phyloP scores from a whole-genome alignment of 2,113 vertebrate species.

The Lepus europaeus region DNA sequence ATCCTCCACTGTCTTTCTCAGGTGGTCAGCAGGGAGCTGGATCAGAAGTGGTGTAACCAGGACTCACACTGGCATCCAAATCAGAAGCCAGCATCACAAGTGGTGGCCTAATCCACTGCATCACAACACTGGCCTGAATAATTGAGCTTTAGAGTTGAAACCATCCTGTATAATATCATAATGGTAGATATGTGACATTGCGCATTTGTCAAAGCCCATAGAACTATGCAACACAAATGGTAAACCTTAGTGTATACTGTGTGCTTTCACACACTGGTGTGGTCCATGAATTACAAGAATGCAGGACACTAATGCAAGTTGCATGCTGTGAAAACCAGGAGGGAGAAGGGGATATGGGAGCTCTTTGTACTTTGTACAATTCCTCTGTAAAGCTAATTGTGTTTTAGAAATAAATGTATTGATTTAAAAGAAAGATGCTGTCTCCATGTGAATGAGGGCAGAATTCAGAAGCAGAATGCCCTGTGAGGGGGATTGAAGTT shows the following conservation, averaged over 20 bases:
- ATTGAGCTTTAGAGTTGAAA: neutral
- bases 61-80: too few species aligned
- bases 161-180: too few species aligned
- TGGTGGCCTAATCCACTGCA: too few species aligned
- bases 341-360: neutral
- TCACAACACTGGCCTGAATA: neutral
- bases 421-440: neutral
- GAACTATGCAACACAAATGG: neutral
- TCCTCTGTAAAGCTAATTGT: neutral
- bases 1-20: too few species aligned
- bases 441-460: neutral
- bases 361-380: neutral
- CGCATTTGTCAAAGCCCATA: neutral
- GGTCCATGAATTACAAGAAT: neutral
- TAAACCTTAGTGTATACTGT: neutral
- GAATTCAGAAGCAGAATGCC: neutral
- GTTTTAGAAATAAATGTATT: neutral
- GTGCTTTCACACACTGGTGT: neutral
- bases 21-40: too few species aligned
- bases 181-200: neutral
- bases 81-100: too few species aligned
- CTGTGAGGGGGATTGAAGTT: neutral
- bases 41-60: too few species aligned
- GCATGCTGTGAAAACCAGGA: neutral
- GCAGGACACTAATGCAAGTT: neutral